Percentiles rank a stretch among this genome's conserved stretches.
Conservation (phyloP, 1,140 invertebrate species). For the Lordiphosa mommai region DNA sequence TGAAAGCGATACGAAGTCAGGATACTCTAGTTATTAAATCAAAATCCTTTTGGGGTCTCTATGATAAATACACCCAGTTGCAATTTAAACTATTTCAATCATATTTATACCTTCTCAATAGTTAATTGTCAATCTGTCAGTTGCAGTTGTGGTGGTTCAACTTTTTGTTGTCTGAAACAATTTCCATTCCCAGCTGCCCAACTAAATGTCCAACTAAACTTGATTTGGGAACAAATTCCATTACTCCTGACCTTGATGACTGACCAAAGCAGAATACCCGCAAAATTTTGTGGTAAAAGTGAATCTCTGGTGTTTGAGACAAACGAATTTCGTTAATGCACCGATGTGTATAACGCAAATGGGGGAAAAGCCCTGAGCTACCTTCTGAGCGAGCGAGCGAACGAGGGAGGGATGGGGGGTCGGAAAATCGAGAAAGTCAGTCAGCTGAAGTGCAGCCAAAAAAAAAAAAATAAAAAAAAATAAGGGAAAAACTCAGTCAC, state of each 20-base stretch:
- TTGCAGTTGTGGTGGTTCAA: too few relatives aligned
- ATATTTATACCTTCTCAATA: too few relatives aligned
- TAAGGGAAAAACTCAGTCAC: background rate
- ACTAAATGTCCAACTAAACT: too few relatives aligned
- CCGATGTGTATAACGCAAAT: constrained; percentile 20
- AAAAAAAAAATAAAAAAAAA: background rate
- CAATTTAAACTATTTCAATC: background rate
- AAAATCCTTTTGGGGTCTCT: background rate
- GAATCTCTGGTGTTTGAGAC: constrained; percentile 16
- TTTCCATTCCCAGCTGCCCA: too few relatives aligned
- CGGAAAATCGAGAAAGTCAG: constrained; percentile 2
- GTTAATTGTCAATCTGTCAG: too few relatives aligned
- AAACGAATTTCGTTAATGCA: constrained; percentile 24
- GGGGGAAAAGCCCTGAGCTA: constrained; percentile 12
- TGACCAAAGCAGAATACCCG: too few relatives aligned
- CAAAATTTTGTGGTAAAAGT: background rate
- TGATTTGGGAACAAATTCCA: too few relatives aligned
- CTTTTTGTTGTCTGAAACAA: too few relatives aligned
- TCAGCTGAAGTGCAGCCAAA: constrained; percentile 7
- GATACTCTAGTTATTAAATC: too few relatives aligned
- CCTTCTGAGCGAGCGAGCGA: background rate
- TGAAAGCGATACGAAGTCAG: background rate
- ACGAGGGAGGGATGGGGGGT: background rate
- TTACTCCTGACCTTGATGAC: too few relatives aligned
- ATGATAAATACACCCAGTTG: background rate